phyloP scores from a whole-genome alignment of 2,113 vertebrate species.

The Brevimyrus niger region DNA sequence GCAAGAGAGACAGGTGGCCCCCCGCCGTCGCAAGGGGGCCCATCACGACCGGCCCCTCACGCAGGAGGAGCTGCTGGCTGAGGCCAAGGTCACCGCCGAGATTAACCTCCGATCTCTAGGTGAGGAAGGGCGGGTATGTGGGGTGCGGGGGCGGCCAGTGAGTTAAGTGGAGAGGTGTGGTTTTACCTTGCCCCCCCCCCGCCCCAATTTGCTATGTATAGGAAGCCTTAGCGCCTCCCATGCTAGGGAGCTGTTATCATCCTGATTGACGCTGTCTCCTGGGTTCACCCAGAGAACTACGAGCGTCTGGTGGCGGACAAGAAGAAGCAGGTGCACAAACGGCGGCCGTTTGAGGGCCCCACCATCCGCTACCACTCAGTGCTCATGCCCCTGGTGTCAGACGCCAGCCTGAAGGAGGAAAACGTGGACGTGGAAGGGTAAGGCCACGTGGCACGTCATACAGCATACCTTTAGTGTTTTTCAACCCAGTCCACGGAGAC shows the following conservation, averaged over 20 bases:
- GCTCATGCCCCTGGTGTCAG: slow-evolving; percentile 78
- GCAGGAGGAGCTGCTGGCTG: slow-evolving; percentile 87
- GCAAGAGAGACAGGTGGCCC: slow-evolving; percentile 87
- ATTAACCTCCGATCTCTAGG: slow-evolving; percentile 86
- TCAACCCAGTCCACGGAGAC: too few relatives aligned
- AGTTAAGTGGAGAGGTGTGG: background rate
- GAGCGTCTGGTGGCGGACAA: slow-evolving; percentile 91
- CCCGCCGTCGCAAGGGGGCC: slow-evolving; percentile 74
- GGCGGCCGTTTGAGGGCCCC: slow-evolving; percentile 77
- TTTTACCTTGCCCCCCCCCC: background rate
- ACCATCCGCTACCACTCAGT: slow-evolving; percentile 84
- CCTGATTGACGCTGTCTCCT: background rate
- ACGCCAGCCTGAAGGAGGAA: slow-evolving; percentile 75
- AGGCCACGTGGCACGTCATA: slow-evolving; percentile 1
- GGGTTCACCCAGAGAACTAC: slow-evolving; percentile 75
- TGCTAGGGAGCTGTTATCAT: background rate
- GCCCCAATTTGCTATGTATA: background rate
- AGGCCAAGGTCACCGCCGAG: slow-evolving; percentile 87
- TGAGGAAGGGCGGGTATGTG: slow-evolving; percentile 38
- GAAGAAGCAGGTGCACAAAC: slow-evolving; percentile 96
- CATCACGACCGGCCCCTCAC: slow-evolving; percentile 77
- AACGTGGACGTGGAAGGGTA: slow-evolving; percentile 92
- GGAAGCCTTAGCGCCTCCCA: background rate
- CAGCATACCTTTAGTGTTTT: too few relatives aligned
- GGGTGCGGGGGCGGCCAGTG: background rate